Percentiles rank a stretch among this genome's conserved stretches.
These are phyloP conservation scores for Halocynthia roretzi DNA, from an alignment of 23 tunicate species.

Conservation along the genomic window DNA sequence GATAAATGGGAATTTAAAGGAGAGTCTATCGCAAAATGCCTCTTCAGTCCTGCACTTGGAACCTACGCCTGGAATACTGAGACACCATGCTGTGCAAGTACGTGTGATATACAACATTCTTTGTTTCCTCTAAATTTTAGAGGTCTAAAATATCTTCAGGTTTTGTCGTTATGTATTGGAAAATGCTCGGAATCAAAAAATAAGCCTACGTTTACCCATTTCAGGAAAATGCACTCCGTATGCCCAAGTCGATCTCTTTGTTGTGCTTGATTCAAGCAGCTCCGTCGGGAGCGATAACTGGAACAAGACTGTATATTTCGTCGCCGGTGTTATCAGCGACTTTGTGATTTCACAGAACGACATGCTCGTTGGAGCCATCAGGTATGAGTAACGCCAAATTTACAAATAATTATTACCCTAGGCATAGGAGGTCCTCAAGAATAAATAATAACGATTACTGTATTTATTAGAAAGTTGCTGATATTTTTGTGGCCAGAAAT, in stretches of 20 bases:
- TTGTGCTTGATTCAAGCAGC: constrained; percentile 90
- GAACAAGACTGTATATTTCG: constrained; percentile 72
- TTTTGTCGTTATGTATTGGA: not conserved
- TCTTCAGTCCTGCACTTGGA: constrained; percentile 10
- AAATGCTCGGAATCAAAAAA: not conserved
- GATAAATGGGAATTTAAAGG: constrained; percentile 60
- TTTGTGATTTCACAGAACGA: constrained; percentile 61
- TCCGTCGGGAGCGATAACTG: constrained; percentile 90
- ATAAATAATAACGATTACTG: no score
- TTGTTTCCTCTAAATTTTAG: not conserved
- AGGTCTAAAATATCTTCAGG: not conserved
- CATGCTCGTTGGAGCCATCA: constrained; percentile 66
- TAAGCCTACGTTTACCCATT: not conserved
- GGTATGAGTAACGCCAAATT: constrained; percentile 23
- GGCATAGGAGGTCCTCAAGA: no score
- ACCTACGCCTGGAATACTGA: constrained; percentile 46
- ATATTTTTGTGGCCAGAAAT: no score
- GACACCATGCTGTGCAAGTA: constrained; percentile 87
- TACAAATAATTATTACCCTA: not conserved
- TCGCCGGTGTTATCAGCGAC: constrained; percentile 52
- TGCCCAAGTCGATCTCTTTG: constrained; percentile 60
- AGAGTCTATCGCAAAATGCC: constrained; percentile 29
- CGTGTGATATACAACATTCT: constrained; percentile 2
- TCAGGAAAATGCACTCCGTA: constrained; percentile 71
- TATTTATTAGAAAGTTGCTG: no score